These are phyloP conservation scores for Nomada goodeniana DNA, from an alignment of 2,888 invertebrate genomes.

Conservation along the genomic window DNA sequence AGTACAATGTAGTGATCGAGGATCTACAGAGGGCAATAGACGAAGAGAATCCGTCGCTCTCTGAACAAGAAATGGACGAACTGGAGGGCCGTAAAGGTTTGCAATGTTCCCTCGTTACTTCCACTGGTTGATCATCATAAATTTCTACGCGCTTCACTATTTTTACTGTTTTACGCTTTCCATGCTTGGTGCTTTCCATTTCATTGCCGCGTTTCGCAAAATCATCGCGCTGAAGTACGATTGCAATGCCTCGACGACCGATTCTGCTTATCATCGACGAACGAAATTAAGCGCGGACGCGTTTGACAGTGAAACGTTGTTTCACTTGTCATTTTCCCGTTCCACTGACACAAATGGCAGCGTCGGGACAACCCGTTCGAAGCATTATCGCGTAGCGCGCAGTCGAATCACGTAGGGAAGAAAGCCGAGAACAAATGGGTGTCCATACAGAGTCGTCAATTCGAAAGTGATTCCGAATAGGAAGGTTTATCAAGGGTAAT, in stretches of 20 bases:
- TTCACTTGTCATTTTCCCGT: slow-evolving; percentile 58
- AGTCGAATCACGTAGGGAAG: slow-evolving; percentile 54
- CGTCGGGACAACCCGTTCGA: background rate
- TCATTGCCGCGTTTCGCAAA: background rate
- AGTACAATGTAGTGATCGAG: slow-evolving; percentile 90
- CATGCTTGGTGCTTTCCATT: slow-evolving; percentile 4
- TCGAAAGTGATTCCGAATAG: slow-evolving; percentile 55
- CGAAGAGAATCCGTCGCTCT: slow-evolving; percentile 89
- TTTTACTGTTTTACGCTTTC: slow-evolving; percentile 25
- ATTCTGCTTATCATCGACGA: background rate
- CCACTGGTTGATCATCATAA: background rate
- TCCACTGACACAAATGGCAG: slow-evolving; percentile 57
- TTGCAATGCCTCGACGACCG: background rate
- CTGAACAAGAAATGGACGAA: slow-evolving; percentile 88
- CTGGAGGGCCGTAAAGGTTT: slow-evolving; percentile 87
- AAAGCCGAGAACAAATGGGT: slow-evolving; percentile 52
- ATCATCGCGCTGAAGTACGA: background rate
- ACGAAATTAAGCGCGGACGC: background rate
- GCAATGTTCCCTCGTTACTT: background rate
- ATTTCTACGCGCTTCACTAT: slow-evolving; percentile 16
- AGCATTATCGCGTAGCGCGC: background rate
- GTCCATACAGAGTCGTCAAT: slow-evolving; percentile 8
- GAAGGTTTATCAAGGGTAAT: slow-evolving; percentile 4
- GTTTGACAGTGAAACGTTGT: slow-evolving; percentile 37
- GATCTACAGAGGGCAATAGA: slow-evolving; percentile 92